These are phyloP conservation scores for Muntiacus muntjak DNA, from an alignment of 2,113 vertebrate species.

Conservation along the genomic window DNA sequence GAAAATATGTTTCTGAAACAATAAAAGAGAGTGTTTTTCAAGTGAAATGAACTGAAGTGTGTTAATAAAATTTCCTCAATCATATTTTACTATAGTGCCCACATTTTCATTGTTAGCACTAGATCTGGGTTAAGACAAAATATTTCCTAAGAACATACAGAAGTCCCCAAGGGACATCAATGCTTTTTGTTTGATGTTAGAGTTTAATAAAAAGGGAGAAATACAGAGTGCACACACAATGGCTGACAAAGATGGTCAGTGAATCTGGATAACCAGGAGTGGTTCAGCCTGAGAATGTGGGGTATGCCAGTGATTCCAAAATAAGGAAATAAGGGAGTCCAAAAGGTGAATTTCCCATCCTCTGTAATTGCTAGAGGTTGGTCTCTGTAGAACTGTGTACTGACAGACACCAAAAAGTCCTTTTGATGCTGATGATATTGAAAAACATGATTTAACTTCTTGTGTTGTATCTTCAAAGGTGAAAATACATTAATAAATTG, in stretches of 20 bases:
- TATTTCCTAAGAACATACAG: background rate
- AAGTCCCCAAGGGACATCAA: background rate
- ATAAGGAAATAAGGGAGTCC: background rate
- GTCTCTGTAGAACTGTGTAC: background rate
- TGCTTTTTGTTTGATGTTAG: background rate
- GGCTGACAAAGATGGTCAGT: background rate
- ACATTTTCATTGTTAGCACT: background rate
- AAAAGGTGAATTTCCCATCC: background rate
- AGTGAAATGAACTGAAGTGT: background rate
- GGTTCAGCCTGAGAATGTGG: background rate
- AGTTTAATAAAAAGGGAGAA: background rate
- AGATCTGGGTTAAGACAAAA: background rate
- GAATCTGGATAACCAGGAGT: background rate
- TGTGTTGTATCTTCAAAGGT: constrained; percentile 73
- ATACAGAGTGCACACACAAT: background rate
- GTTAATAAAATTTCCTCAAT: background rate
- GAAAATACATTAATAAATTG: constrained; percentile 74
- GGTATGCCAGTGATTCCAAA: background rate
- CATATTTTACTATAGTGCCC: background rate
- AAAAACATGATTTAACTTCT: constrained; percentile 41
- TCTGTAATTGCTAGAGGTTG: background rate
- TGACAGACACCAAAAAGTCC: background rate
- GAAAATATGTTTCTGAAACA: background rate
- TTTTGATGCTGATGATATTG: background rate
- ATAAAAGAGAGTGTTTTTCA: background rate